Conservation (phyloP, 2,888 invertebrate species). For the Diaphora mendica region DNA sequence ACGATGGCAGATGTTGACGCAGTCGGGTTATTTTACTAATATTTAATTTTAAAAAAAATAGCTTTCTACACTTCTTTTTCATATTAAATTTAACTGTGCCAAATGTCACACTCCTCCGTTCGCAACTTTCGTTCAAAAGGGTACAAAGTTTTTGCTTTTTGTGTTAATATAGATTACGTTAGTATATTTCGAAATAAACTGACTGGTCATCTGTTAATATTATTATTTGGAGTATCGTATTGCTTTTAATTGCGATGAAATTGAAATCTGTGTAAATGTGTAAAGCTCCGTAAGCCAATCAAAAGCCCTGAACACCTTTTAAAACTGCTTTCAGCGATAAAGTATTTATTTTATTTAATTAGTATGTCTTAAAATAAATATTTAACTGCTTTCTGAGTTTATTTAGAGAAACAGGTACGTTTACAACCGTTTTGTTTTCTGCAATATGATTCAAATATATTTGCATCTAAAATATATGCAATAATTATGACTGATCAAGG, state of each 20-base stretch:
- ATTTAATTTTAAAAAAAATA: too few relatives aligned
- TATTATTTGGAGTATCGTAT: neutral
- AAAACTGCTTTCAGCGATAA: conserved; percentile 4
- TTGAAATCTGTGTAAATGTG: conserved; percentile 7
- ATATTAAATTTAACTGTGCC: neutral
- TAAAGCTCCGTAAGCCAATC: conserved; percentile 3
- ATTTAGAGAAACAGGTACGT: conserved; percentile 16
- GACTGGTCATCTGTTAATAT: neutral
- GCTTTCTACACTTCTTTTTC: too few relatives aligned
- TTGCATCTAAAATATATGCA: conserved; percentile 21
- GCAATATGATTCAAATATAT: conserved; percentile 11
- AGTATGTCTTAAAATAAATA: conserved; percentile 5
- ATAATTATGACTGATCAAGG: conserved; percentile 29
- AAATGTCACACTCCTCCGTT: too few relatives aligned
- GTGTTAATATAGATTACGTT: neutral
- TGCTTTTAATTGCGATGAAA: neutral
- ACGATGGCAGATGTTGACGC: too few relatives aligned
- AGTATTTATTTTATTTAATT: neutral
- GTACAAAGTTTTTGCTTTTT: too few relatives aligned
- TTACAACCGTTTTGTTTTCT: conserved; percentile 14
- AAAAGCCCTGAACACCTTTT: neutral
- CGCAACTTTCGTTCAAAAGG: too few relatives aligned
- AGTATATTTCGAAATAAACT: neutral
- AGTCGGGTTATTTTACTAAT: too few relatives aligned
- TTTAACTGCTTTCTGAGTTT: conserved; percentile 6